Evolutionary conservation across 2,888 invertebrate species (phyloP).

Genomic region (Deilephila porcellus): DNA sequence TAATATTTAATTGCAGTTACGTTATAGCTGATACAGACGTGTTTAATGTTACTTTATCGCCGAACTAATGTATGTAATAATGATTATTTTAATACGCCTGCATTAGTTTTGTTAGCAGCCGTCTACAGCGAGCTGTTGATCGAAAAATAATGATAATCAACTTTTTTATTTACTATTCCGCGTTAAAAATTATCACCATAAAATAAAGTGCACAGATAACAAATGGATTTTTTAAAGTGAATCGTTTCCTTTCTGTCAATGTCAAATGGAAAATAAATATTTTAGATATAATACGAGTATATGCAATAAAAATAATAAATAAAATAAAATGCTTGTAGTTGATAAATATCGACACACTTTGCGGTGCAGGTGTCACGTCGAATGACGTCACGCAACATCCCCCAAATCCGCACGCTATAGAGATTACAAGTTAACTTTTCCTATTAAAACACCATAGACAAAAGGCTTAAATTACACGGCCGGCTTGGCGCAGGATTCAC

Average conservation of each 20-base stretch:
- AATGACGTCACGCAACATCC: constrained; percentile 27
- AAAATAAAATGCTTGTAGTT: background rate
- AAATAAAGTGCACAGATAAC: constrained; percentile 13
- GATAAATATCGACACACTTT: background rate
- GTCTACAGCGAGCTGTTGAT: constrained; percentile 12
- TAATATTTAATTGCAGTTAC: constrained; percentile 15
- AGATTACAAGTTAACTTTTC: constrained; percentile 82
- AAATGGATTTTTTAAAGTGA: background rate
- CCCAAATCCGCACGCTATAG: constrained; percentile 57
- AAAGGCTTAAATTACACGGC: constrained; percentile 78
- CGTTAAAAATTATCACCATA: constrained; percentile 29
- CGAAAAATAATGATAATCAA: constrained; percentile 21
- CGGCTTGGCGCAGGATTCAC: constrained; percentile 57
- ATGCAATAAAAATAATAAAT: no score
- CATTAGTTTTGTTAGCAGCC: constrained; percentile 27
- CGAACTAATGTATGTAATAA: constrained; percentile 68
- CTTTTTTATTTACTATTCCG: constrained; percentile 52
- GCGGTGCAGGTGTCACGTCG: constrained; percentile 14
- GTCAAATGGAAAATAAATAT: background rate
- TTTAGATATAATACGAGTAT: no score
- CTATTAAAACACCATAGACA: constrained; percentile 82
- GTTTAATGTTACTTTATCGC: constrained; percentile 53
- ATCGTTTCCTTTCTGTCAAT: background rate
- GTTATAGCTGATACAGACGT: constrained; percentile 31
- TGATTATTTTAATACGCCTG: constrained; percentile 56